phyloP scores from a whole-genome alignment of 2,797 vertebrate genomes.

The Artibeus lituratus region DNA sequence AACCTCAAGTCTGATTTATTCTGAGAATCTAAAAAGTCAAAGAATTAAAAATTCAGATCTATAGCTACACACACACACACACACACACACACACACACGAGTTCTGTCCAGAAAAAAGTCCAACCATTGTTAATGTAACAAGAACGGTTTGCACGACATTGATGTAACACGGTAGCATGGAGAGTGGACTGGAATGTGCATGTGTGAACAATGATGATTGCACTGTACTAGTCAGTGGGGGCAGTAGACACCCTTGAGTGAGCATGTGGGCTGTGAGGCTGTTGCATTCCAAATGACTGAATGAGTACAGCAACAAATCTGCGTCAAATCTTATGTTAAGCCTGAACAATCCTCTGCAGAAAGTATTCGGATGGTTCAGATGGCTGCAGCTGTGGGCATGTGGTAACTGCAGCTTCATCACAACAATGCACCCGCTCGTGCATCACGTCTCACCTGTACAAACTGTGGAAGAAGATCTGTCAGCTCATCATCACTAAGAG shows the following conservation, averaged over 20 bases:
- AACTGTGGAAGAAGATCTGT: slow-evolving; percentile 96
- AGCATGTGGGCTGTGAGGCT: no score
- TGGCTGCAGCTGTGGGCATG: no score
- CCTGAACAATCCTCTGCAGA: no score
- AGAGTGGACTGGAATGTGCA: neutral
- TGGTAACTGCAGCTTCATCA: no score
- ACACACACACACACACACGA: neutral
- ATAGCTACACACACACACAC: neutral
- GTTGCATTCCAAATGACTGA: no score
- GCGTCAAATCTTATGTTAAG: no score
- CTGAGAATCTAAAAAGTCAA: neutral
- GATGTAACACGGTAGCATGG: neutral
- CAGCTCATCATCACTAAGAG: slow-evolving; percentile 94
- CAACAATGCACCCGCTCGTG: no score
- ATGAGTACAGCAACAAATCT: no score
- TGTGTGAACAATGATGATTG: neutral
- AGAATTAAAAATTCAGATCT: slow-evolving; percentile 1
- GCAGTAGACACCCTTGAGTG: no score
- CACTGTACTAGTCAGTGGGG: no score
- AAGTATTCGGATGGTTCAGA: no score
- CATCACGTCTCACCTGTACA: slow-evolving; percentile 89
- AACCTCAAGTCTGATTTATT: slow-evolving; percentile 31
- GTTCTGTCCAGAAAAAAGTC: neutral
- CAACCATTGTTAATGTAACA: neutral
- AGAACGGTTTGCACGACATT: neutral